Base-by-base conservation (phyloP, 37 sponge, comb jelly and placozoan species). In the Cladorhizidae sp. region DNA sequence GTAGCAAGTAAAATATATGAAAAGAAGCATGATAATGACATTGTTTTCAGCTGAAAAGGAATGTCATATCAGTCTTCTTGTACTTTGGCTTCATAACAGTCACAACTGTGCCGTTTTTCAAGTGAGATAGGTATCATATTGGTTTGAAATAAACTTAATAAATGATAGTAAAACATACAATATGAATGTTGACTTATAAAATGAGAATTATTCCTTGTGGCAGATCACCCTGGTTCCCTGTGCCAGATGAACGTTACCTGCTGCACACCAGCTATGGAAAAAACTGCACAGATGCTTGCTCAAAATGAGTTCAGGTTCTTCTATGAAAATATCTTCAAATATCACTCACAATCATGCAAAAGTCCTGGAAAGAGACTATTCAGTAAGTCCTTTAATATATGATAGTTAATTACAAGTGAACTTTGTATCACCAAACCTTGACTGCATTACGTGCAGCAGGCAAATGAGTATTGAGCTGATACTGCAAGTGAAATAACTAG, bases 181-280 rank as follows among this genome's bases (percentile, higher is more conserved):
- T 54, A 54, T 54, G 55, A 45, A 45, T 45, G 8, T 45, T 45
- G 49, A 45, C 49, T 45, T 45, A 45, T 45, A 45, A 45, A 12
- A 5, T 45, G 49, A 45, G 49, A 9, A 45, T 45, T 45, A 9
- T 45, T 45, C 5, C 61, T 59, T 59, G 28, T 6, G 2, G 36
- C 67, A 65, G 67, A 29, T 35, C 67, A 65, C 31, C 67, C 2
- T 18, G 40, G 28, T 21, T 63, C 83, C 23, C 18, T 82, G 32
- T 82, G 83, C 40, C 18, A 22, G 0, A 82, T 82, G 74, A 64
- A 82, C 65, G 23, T 32, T 20, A 82, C 83, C 11, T 82, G 83
- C 38, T 82, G 83, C 40, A 62, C 59, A 40, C 74, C 83, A 31
- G 23, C 33, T 3, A 32, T 43, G 25, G 83, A 82, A 50, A 82